Percentiles rank a stretch among this genome's conserved stretches.
Conservation (phyloP, 2,888 invertebrate species). For the Helicoverpa assulta region DNA sequence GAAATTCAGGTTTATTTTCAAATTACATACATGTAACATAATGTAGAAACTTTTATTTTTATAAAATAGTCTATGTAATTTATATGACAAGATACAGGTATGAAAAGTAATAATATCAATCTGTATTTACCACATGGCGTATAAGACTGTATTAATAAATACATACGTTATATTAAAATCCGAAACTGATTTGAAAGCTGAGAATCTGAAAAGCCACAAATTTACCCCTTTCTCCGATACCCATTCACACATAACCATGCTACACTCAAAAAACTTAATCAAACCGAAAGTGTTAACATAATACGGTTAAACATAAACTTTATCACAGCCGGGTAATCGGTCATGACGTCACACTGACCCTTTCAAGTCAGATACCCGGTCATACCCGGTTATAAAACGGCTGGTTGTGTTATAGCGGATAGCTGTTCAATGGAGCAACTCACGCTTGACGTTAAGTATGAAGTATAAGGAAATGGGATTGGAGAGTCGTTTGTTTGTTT, state of each 20-base stretch:
- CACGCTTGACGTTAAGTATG: conserved; percentile 42
- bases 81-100: no score
- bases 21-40: no score
- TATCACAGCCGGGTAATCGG: conserved; percentile 30
- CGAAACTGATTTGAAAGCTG: no score
- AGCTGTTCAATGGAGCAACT: conserved; percentile 44
- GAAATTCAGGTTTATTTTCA: no score
- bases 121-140: no score
- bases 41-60: no score
- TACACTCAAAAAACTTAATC: conserved; percentile 35
- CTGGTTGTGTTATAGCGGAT: conserved; percentile 41
- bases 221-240: not conserved
- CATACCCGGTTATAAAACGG: conserved; percentile 37
- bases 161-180: no score
- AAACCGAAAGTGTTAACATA: conserved; percentile 38
- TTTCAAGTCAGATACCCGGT: conserved; percentile 40
- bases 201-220: no score
- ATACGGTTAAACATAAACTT: conserved; percentile 29
- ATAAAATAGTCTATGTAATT: no score
- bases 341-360: conserved; percentile 45
- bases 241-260: conserved; percentile 11
- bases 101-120: no score
- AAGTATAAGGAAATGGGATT: conserved; percentile 14
- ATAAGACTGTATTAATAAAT: no score
- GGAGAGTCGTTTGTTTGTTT: not conserved